Conservation (phyloP, 2,888 invertebrate species). For the Hirtodrosophila alboralis region DNA sequence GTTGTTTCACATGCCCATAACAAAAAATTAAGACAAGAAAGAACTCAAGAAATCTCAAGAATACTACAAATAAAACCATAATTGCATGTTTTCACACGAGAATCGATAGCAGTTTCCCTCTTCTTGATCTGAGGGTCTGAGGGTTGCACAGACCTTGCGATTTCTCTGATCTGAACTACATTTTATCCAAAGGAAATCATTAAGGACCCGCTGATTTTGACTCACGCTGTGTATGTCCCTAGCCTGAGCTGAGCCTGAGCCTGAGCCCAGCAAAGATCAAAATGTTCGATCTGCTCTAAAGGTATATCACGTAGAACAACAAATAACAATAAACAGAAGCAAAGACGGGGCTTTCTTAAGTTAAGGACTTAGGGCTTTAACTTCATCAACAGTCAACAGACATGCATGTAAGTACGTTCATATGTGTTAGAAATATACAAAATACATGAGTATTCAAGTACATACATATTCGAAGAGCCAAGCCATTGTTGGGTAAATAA, state of each 20-base stretch:
- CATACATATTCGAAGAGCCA: background rate
- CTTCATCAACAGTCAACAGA: background rate
- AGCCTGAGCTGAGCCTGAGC: too few relatives aligned
- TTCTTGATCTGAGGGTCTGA: background rate
- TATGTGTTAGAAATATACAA: background rate
- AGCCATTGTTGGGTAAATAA: background rate
- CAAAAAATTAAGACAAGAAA: constrained; percentile 8
- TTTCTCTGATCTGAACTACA: constrained; percentile 14
- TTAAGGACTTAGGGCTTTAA: background rate
- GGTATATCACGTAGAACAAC: constrained; percentile 4
- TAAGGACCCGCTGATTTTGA: constrained; percentile 47
- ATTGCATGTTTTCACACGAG: constrained; percentile 82
- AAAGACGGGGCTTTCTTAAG: constrained; percentile 1
- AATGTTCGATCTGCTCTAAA: constrained; percentile 51
- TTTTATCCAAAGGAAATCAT: constrained; percentile 16
- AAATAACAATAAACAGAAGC: constrained; percentile 31
- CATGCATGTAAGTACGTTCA: background rate
- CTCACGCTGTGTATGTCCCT: constrained; percentile 57
- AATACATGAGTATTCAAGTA: too few relatives aligned
- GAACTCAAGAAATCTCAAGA: constrained; percentile 22
- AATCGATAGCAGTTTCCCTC: constrained; percentile 57
- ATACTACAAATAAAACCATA: constrained; percentile 75
- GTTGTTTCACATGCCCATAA: constrained; percentile 7
- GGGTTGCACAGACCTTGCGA: constrained; percentile 45
- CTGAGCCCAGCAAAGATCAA: constrained; percentile 39